Evolutionary conservation across 2,113 vertebrate genomes (phyloP), one percentile per base, ranked within the genome.

Genomic region (Baryphthengus martii): DNA sequence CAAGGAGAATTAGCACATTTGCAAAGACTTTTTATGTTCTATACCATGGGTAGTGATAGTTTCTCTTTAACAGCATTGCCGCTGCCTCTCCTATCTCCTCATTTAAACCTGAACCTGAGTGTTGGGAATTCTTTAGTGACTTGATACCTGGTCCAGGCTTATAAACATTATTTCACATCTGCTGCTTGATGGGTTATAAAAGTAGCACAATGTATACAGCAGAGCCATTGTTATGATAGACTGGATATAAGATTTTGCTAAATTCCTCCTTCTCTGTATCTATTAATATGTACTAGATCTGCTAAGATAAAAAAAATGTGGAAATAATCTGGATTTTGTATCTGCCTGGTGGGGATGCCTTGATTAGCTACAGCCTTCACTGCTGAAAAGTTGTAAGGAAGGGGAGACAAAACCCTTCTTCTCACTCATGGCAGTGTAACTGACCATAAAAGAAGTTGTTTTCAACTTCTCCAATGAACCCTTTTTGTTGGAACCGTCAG

Each of bases 1-100:
- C 95, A 96, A 97, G 96, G 96, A 97, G 92, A 93, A 98, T 98
- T 98, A 97, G 95, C 97, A 91, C 40, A 67, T 95, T 98, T 92
- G 89, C 94, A 66, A 91, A 97, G 91, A 95, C 96, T 97, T 70
- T 97, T 93, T 94, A 87, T 93, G 71, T 68, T 82, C 91, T 79
- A 45, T 88, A 74, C 79, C 25, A 78, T 13, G 52, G 81, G 67
- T 74, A 95, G 76, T 0, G 19, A 52, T 18, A 73, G 58, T 59
- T 81, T 70, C 80, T 76, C 87, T 96, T 23, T 7, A 81, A n/a
- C 18, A 65, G 26, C 44, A 75, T 72, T 6, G 8, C 68, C 4
- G 3, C 92, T 77, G 14, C 29, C 45, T 73, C 61, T 24, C 19
- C 31, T 0, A 1, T 93, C 95, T 79, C 71, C 58, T 67, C 21